phyloP scores from a whole-genome alignment of 2,888 invertebrate genomes.

The Stenurella melanura region DNA sequence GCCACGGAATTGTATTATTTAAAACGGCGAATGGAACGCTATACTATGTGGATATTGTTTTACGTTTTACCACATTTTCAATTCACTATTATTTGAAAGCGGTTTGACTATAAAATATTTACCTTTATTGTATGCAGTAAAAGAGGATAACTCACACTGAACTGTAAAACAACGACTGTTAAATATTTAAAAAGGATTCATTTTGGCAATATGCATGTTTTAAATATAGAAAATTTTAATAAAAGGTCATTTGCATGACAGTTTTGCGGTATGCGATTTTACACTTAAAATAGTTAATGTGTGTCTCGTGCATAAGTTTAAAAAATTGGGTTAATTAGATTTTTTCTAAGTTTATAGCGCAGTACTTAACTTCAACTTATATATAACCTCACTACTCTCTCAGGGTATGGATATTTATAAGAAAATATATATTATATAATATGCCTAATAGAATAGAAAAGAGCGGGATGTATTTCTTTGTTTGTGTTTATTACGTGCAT shows the following conservation, averaged over 20 bases:
- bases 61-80: not conserved
- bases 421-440: not conserved
- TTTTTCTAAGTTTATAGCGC: not conserved
- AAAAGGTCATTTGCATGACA: constrained; percentile 6
- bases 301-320: not conserved
- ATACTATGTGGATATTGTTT: not conserved
- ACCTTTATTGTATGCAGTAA: not conserved
- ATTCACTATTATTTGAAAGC: not conserved
- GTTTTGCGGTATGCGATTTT: not conserved
- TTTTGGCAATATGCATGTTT: constrained; percentile 23
- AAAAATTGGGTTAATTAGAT: not conserved
- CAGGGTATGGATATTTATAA: not conserved
- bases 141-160: not conserved
- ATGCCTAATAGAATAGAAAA: no score
- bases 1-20: constrained; percentile 7
- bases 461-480: no score
- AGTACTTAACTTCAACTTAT: not conserved
- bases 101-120: not conserved
- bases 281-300: not conserved
- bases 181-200: constrained; percentile 6
- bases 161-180: not conserved
- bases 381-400: not conserved
- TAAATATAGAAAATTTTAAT: constrained; percentile 24
- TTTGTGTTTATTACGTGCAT: no score
- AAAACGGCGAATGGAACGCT: constrained; percentile 1